Conservation (phyloP, 2,113 vertebrate species). For the Eolophus roseicapilla region DNA sequence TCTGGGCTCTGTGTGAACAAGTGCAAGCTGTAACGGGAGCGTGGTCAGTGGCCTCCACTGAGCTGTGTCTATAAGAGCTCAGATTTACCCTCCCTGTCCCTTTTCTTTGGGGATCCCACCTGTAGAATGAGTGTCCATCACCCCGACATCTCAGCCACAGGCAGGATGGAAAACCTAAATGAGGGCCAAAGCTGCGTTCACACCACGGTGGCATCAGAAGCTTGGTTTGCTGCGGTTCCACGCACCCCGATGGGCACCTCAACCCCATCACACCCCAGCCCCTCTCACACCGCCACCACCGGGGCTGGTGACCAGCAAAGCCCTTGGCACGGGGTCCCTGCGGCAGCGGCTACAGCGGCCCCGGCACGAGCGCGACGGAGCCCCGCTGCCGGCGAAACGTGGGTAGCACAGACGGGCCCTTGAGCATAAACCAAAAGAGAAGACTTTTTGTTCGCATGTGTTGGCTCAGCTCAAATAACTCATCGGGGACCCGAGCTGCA, state of each 20-base stretch:
- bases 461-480: conserved; percentile 62
- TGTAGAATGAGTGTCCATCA: neutral
- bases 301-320: fast-evolving
- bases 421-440: conserved; percentile 38
- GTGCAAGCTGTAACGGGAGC: fast-evolving
- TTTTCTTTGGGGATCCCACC: neutral
- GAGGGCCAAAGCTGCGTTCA: neutral
- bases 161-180: neutral
- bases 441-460: conserved; percentile 65
- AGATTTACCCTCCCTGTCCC: neutral
- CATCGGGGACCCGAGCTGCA: conserved; percentile 49
- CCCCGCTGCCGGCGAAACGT: neutral
- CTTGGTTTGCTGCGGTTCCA: neutral
- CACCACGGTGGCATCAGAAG: neutral
- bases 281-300: fast-evolving
- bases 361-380: neutral
- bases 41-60: fast-evolving
- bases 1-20: neutral
- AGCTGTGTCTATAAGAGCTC: neutral
- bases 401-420: conserved; percentile 23
- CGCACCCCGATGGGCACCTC: neutral
- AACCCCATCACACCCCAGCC: fast-evolving
- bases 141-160: neutral
- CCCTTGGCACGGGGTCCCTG: neutral
- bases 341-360: neutral